Evolutionary conservation across 2,113 vertebrate genomes (phyloP).

Genomic region (Eretmochelys imbricata): DNA sequence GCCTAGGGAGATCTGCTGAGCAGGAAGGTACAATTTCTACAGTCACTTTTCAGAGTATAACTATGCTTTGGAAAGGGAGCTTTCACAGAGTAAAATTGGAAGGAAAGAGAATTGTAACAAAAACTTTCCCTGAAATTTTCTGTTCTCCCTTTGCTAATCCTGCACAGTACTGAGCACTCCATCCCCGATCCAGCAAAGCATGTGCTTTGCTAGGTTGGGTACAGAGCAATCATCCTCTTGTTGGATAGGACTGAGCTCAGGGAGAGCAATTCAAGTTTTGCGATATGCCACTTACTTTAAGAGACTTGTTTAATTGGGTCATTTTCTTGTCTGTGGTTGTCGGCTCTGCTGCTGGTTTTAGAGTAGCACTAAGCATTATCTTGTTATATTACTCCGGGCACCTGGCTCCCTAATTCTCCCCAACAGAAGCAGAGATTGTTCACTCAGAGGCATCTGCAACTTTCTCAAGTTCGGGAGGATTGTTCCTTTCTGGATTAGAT

Average conservation of each 20-base stretch:
- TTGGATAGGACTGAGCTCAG: neutral
- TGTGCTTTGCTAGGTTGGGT: neutral
- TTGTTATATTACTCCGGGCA: neutral
- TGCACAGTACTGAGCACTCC: neutral
- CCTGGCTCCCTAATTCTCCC: neutral
- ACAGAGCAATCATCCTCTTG: no score
- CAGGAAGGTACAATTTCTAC: no score
- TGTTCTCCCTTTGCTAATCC: neutral
- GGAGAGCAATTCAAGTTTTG: neutral
- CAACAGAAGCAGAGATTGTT: neutral
- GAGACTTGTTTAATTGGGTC: neutral
- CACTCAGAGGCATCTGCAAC: neutral
- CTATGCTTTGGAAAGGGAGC: no score
- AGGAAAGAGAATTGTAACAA: no score
- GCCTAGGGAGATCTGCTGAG: no score
- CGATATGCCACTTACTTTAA: neutral
- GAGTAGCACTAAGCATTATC: neutral
- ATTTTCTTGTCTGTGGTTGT: neutral
- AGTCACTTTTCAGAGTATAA: no score
- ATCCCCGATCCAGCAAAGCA: neutral
- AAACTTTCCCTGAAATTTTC: neutral
- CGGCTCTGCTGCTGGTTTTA: accelerated
- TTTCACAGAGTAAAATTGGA: no score
- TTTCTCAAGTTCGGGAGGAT: no score
- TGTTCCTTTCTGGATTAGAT: neutral